Percentiles rank a stretch among this genome's conserved stretches.
Conservation (phyloP, 2,888 invertebrate species). For the Apodemia mormo region DNA sequence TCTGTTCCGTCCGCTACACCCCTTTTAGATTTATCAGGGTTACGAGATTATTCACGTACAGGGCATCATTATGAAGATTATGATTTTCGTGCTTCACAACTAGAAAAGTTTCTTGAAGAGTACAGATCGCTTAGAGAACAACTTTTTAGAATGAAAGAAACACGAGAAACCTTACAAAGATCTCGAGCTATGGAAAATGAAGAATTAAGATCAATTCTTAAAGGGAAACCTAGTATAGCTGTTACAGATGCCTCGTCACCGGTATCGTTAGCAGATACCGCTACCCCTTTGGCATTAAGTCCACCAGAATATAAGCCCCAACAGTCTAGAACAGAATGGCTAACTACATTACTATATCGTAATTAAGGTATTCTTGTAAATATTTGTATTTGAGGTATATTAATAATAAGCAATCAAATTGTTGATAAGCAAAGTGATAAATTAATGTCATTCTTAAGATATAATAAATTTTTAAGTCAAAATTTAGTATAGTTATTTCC, state of each 20-base stretch:
- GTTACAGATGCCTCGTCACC: constrained; percentile 76
- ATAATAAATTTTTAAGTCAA: constrained; percentile 62
- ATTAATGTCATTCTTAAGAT: constrained; percentile 66
- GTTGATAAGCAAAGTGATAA: constrained; percentile 66
- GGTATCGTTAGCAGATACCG: constrained; percentile 65
- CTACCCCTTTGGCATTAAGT: constrained; percentile 66
- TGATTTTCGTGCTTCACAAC: constrained; percentile 90
- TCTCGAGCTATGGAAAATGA: constrained; percentile 74
- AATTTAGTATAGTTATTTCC: neutral
- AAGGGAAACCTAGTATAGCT: constrained; percentile 79
- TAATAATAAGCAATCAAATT: constrained; percentile 60
- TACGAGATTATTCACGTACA: constrained; percentile 73
- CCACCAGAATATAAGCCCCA: constrained; percentile 69
- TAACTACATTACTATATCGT: constrained; percentile 71
- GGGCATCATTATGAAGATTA: constrained; percentile 81
- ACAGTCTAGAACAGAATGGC: constrained; percentile 69
- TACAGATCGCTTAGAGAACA: constrained; percentile 89
- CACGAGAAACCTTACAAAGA: constrained; percentile 85
- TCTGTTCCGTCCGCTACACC: constrained; percentile 82
- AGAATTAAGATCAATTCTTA: constrained; percentile 78
- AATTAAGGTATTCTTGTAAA: constrained; percentile 54
- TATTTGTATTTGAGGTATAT: constrained; percentile 63
- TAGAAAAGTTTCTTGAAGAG: constrained; percentile 90
- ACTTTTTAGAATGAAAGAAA: constrained; percentile 90
- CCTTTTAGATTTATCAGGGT: constrained; percentile 81